These are phyloP conservation scores for Spongilla lacustris DNA, from an alignment of 37 sponge, comb jelly and placozoan species.

Conservation along the genomic window DNA sequence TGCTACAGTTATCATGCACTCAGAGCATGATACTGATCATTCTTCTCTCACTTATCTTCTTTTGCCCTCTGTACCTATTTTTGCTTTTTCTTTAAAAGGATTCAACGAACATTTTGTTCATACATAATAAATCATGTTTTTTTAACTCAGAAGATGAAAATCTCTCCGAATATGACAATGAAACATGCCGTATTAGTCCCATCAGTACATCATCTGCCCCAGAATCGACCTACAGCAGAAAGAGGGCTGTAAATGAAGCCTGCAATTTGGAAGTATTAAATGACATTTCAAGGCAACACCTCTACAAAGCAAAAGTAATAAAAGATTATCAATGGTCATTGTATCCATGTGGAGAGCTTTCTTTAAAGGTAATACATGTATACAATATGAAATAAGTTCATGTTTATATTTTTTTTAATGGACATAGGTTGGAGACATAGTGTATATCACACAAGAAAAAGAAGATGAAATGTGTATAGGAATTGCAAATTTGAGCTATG, in stretches of 20 bases:
- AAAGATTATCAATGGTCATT: not conserved
- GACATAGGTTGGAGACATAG: slow-evolving; percentile 36
- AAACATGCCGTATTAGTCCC: not conserved
- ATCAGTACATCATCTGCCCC: not conserved
- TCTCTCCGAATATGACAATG: not conserved
- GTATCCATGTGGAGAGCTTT: not conserved
- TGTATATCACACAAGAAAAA: slow-evolving; percentile 36
- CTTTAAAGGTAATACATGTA: not conserved
- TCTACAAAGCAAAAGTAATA: slow-evolving; percentile 1
- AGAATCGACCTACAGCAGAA: not conserved
- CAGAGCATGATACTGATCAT: no score
- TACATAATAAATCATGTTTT: no score
- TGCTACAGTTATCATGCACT: no score
- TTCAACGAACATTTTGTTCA: no score
- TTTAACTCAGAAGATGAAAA: not conserved
- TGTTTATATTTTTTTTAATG: not conserved
- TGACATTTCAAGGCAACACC: not conserved
- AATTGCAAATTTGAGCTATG: not conserved
- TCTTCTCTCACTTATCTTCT: no score
- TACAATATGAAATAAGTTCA: not conserved
- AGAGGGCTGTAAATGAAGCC: not conserved
- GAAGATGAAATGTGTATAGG: slow-evolving; percentile 26
- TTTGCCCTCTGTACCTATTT: no score
- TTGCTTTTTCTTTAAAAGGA: no score
- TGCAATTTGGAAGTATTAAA: not conserved